These are phyloP conservation scores for Tiliacea aurago DNA, from an alignment of 2,888 invertebrate genomes.

Conservation along the genomic window DNA sequence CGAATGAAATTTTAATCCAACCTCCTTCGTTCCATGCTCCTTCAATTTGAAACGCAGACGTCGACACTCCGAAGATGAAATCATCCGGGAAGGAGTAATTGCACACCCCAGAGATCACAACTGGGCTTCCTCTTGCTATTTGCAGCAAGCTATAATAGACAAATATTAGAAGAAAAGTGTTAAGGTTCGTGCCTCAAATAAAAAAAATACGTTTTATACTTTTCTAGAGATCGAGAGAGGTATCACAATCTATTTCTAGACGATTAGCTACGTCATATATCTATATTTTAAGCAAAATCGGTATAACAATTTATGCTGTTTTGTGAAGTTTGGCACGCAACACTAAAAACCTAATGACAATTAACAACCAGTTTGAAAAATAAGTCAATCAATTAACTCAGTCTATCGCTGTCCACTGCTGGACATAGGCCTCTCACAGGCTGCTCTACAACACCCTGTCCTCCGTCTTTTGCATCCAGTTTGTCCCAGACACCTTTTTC, in stretches of 20 bases:
- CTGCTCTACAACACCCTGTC: too few species aligned
- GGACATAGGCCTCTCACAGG: too few species aligned
- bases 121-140: constrained; percentile 74
- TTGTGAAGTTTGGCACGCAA: not conserved
- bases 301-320: not conserved
- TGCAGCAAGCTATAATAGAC: constrained; percentile 75
- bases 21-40: constrained; percentile 90
- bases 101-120: constrained; percentile 72
- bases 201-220: too few species aligned
- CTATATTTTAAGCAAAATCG: not conserved
- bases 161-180: not conserved
- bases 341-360: not conserved
- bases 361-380: not conserved
- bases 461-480: not conserved
- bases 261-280: not conserved
- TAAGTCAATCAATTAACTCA: not conserved
- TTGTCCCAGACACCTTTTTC: not conserved
- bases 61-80: constrained; percentile 91
- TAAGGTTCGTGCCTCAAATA: not conserved
- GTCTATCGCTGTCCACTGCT: too few species aligned
- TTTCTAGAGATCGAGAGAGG: too few species aligned
- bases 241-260: too few species aligned
- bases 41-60: constrained; percentile 92
- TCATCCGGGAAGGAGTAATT: constrained; percentile 89
- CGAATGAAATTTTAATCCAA: constrained; percentile 56